A percentile compares a stretch with the other conserved stretches of the same genome.
Evolutionary conservation across 2,113 vertebrate species (phyloP).

Genomic region (Oncorhynchus mykiss): DNA sequence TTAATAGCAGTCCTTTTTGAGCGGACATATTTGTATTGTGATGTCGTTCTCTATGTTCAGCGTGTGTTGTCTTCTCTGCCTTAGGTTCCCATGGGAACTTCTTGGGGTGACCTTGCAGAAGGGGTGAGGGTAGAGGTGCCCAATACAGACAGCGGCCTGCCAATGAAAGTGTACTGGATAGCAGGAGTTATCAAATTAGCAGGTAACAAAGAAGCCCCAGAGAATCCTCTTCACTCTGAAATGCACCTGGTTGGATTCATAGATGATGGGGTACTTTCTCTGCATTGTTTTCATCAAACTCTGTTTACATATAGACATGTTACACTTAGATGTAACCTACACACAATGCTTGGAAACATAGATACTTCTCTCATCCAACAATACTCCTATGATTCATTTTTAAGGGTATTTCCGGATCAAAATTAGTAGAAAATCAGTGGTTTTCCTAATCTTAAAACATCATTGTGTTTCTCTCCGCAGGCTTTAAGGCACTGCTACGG

Average conservation of each 20-base stretch:
- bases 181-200: slow-evolving; percentile 91
- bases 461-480: slow-evolving; percentile 57
- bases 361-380: too few species aligned
- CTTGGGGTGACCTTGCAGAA: slow-evolving; percentile 88
- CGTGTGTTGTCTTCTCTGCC: background rate
- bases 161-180: slow-evolving; percentile 97
- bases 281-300: too few species aligned
- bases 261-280: too few species aligned
- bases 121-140: slow-evolving; percentile 90
- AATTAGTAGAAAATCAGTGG: too few species aligned
- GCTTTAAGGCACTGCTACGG: slow-evolving; percentile 86
- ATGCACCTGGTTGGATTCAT: too few species aligned
- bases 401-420: too few species aligned
- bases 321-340: too few species aligned
- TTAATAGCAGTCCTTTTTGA: too few species aligned
- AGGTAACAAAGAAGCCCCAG: slow-evolving; percentile 67
- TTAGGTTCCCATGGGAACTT: slow-evolving; percentile 87
- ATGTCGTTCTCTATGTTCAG: background rate
- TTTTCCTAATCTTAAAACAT: slow-evolving; percentile 14
- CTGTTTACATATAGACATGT: too few species aligned
- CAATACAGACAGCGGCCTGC: slow-evolving; percentile 87
- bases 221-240: too few species aligned
- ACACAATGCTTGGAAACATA: too few species aligned
- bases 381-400: too few species aligned
- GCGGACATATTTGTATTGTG: background rate